A percentile compares a stretch with the other conserved stretches of the same genome.
phyloP scores from a whole-genome alignment of 2,888 invertebrate genomes.

The Archips xylosteana region DNA sequence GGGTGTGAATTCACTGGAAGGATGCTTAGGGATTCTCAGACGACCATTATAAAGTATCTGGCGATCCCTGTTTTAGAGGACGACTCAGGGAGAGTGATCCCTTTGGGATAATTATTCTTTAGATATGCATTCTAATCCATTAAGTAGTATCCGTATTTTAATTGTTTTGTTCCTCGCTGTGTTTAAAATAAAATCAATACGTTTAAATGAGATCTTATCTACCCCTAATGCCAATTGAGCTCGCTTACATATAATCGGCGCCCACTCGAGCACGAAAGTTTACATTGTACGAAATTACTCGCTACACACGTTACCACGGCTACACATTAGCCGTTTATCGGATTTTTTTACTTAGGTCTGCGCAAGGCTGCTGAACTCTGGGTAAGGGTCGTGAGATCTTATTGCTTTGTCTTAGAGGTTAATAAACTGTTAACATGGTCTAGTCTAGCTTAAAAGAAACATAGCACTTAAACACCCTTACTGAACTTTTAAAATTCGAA shows the following conservation, averaged over 20 bases:
- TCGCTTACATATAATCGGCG: conserved; percentile 11
- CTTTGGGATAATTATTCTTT: too few species aligned
- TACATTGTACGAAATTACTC: conserved; percentile 7
- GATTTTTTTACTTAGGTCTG: conserved; percentile 28
- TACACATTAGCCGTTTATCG: conserved; percentile 21
- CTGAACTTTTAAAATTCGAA: background rate
- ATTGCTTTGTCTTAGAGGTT: conserved; percentile 22
- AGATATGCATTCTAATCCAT: too few species aligned
- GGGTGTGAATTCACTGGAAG: conserved; percentile 33
- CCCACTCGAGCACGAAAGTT: conserved; percentile 3
- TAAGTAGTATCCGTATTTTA: too few species aligned
- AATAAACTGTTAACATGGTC: conserved; percentile 24
- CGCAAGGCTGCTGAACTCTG: conserved; percentile 36
- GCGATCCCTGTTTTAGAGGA: background rate
- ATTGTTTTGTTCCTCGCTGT: too few species aligned
- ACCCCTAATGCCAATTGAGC: conserved; percentile 16
- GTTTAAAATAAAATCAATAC: too few species aligned
- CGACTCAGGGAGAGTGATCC: background rate
- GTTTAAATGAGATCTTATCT: conserved; percentile 21
- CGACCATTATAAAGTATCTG: conserved; percentile 6
- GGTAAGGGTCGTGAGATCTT: conserved; percentile 28
- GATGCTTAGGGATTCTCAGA: conserved; percentile 25
- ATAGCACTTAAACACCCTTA: background rate
- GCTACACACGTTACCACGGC: background rate
- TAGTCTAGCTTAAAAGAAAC: background rate